A percentile compares a stretch with the other conserved stretches of the same genome.
These are phyloP conservation scores for Drosophila seguyi DNA, from an alignment of 1,140 invertebrate genomes.

Conservation along the genomic window DNA sequence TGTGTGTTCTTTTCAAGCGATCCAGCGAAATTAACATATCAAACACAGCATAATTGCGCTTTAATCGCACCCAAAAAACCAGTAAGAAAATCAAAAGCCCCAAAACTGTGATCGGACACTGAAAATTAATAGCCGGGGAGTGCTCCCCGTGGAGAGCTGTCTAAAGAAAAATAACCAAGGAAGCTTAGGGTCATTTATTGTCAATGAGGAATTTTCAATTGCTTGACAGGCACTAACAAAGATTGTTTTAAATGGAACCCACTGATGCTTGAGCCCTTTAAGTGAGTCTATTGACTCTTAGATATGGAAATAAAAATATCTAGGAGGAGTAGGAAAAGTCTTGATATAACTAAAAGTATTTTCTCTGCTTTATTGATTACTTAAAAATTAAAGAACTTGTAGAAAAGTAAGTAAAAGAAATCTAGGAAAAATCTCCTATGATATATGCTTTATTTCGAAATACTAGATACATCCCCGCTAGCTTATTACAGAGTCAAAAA, in stretches of 20 bases:
- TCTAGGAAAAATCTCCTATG: not conserved
- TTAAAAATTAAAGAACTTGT: not conserved
- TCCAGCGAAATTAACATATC: slow-evolving; percentile 75
- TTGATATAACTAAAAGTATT: not conserved
- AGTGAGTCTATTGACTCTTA: not conserved
- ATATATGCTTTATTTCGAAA: not conserved
- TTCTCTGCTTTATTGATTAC: not conserved
- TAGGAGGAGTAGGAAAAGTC: not conserved
- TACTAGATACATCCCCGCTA: not conserved
- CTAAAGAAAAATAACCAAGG: slow-evolving; percentile 26
- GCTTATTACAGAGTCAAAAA: not conserved
- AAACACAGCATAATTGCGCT: slow-evolving; percentile 81
- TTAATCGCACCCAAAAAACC: slow-evolving; percentile 70
- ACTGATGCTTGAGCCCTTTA: slow-evolving; percentile 3
- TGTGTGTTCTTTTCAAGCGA: slow-evolving; percentile 67
- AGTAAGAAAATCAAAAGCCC: slow-evolving; percentile 37
- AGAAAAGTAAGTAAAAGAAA: not conserved
- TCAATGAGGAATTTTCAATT: slow-evolving; percentile 20
- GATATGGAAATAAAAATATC: not conserved
- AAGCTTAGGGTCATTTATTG: slow-evolving; percentile 33
- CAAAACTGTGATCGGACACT: slow-evolving; percentile 20
- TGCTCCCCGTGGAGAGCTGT: slow-evolving; percentile 22
- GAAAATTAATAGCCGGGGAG: slow-evolving; percentile 34
- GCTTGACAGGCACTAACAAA: slow-evolving; percentile 15
- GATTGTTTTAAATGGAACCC: slow-evolving; percentile 27